Conservation (phyloP, 1,140 invertebrate genomes). For the Bactericera cockerelli region DNA sequence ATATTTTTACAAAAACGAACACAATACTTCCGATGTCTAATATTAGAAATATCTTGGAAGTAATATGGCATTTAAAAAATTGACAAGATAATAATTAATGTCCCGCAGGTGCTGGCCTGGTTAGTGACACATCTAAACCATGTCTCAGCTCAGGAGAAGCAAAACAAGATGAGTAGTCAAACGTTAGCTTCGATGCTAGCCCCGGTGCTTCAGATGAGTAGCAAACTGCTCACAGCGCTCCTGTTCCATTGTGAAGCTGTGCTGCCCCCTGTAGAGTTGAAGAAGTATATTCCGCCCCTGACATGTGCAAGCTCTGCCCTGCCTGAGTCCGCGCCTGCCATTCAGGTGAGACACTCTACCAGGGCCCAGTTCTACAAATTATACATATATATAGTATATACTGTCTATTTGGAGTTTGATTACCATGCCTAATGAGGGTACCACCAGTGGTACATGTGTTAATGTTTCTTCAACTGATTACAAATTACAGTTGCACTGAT, state of each 20-base stretch:
- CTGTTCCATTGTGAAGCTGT: conserved; percentile 20
- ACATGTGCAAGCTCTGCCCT: conserved; percentile 41
- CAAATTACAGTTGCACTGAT: too few relatives aligned
- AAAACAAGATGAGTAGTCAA: conserved; percentile 79
- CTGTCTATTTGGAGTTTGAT: too few relatives aligned
- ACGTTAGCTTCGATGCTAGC: conserved; percentile 68
- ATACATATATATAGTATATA: too few relatives aligned
- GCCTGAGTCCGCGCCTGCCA: conserved; percentile 36
- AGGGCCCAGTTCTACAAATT: too few relatives aligned
- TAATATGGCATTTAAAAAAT: too few relatives aligned
- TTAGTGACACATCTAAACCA: conserved; percentile 53
- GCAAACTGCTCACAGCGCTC: conserved; percentile 63
- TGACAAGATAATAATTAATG: too few relatives aligned
- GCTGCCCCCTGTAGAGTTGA: conserved; percentile 14
- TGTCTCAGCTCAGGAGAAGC: conserved; percentile 50
- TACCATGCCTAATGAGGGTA: too few relatives aligned
- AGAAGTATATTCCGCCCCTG: conserved; percentile 61
- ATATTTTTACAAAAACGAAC: too few relatives aligned
- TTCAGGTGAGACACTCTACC: conserved; percentile 1
- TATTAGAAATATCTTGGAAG: too few relatives aligned
- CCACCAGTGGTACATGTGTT: too few relatives aligned
- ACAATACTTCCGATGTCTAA: too few relatives aligned
- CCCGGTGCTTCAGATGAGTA: conserved; percentile 77
- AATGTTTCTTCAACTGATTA: too few relatives aligned
- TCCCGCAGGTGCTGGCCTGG: conserved; percentile 62